A percentile compares a stretch with the other conserved stretches of the same genome.
phyloP scores from a whole-genome alignment of 2,113 vertebrate species.

The Actenoides lindsayi region DNA sequence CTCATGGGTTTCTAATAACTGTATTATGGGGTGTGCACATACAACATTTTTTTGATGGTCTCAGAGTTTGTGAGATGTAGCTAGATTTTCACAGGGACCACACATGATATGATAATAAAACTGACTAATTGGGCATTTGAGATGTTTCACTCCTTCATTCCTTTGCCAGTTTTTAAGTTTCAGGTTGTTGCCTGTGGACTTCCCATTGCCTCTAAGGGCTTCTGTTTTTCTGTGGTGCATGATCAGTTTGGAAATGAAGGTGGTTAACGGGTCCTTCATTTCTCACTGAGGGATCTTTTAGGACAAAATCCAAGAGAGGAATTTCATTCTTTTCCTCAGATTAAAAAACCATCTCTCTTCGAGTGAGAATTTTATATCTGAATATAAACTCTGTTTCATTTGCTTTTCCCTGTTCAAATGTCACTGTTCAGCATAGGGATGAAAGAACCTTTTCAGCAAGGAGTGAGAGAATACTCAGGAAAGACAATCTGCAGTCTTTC shows the following conservation, averaged over 20 bases:
- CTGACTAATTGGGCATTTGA: neutral
- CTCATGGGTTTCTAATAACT: neutral
- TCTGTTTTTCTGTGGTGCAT: neutral
- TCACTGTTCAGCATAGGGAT: neutral
- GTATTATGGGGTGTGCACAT: neutral
- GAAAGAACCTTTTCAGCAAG: neutral
- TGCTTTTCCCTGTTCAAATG: neutral
- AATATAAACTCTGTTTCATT: neutral
- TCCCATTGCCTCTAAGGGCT: neutral
- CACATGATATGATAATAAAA: neutral
- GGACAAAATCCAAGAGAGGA: neutral
- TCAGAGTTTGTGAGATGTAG: neutral
- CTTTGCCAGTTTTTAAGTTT: neutral
- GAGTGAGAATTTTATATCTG: neutral
- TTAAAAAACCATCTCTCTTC: neutral
- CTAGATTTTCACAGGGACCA: neutral
- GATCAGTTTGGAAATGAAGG: neutral
- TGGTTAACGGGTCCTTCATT: neutral
- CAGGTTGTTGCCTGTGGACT: neutral
- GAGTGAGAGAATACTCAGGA: neutral
- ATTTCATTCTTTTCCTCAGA: neutral
- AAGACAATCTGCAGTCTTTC: neutral
- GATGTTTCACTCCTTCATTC: neutral
- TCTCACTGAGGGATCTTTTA: neutral
- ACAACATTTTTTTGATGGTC: neutral